A percentile compares a stretch with the other conserved stretches of the same genome.
Conservation (phyloP, 2,797 vertebrate species). For the Sebastes oblongus region DNA sequence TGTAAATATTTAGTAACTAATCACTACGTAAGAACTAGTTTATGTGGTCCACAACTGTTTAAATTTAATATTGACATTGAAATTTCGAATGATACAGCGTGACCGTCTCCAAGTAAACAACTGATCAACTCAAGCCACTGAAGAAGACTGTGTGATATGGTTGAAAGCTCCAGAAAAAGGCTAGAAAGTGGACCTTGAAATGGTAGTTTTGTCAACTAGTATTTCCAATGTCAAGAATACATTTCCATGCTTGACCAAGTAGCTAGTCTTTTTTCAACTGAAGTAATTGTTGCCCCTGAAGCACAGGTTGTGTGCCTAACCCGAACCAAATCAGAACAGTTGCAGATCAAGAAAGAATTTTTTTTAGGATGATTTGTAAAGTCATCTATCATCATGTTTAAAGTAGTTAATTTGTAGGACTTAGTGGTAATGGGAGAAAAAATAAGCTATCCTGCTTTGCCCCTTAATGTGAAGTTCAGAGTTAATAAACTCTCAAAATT, state of each 20-base stretch:
- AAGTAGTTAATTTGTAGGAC: not conserved
- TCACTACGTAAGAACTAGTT: too few relatives aligned
- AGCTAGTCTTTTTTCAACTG: not conserved
- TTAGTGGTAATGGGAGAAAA: too few relatives aligned
- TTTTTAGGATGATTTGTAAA: not conserved
- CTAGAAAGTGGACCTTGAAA: not conserved
- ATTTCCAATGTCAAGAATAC: not conserved
- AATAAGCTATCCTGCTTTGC: not conserved
- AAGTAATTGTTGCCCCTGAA: not conserved
- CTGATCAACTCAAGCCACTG: too few relatives aligned
- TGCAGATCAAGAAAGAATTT: not conserved
- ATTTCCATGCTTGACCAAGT: not conserved
- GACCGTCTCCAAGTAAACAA: too few relatives aligned
- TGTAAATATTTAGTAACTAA: too few relatives aligned
- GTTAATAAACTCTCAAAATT: conserved; percentile 16
- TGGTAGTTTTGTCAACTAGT: not conserved
- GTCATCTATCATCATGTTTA: not conserved
- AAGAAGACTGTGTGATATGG: too few relatives aligned
- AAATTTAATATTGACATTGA: too few relatives aligned
- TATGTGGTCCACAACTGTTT: too few relatives aligned
- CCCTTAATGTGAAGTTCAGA: conserved; percentile 1
- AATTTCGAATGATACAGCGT: too few relatives aligned
- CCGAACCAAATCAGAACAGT: not conserved
- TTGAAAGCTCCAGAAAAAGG: not conserved
- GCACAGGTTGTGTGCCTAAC: not conserved